A percentile compares a stretch with the other conserved stretches of the same genome.
phyloP scores from a whole-genome alignment of 2,888 invertebrate species.

The Choristoneura rosaceana region DNA sequence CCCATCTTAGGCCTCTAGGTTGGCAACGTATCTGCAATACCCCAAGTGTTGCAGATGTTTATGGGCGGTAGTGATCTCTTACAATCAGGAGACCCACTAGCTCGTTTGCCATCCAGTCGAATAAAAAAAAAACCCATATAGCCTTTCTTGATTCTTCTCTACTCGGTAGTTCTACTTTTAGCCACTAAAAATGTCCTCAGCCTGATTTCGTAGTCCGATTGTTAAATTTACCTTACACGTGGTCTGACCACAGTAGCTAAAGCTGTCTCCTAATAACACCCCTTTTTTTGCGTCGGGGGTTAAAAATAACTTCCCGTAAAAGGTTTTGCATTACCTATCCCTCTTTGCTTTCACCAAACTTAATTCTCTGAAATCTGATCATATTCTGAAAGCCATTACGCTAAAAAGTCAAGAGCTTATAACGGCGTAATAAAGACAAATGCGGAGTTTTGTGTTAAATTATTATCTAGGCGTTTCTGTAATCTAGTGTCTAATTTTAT shows the following conservation, averaged over 20 bases:
- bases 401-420: not conserved
- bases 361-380: constrained; percentile 13
- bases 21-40: too few relatives aligned
- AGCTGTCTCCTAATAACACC: not conserved
- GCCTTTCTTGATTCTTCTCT: not conserved
- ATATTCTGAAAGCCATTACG: constrained; percentile 24
- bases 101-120: too few relatives aligned
- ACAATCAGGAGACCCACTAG: too few relatives aligned
- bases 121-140: not conserved
- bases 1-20: too few relatives aligned
- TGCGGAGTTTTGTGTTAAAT: not conserved
- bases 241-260: not conserved
- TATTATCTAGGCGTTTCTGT: not conserved
- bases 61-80: too few relatives aligned
- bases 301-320: constrained; percentile 16
- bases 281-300: too few relatives aligned
- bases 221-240: constrained; percentile 15
- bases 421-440: constrained; percentile 4
- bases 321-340: constrained; percentile 14
- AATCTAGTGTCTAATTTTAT: not conserved
- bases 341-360: constrained; percentile 6
- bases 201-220: not conserved
- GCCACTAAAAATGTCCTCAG: not conserved
- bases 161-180: not conserved
- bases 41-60: too few relatives aligned